These are phyloP conservation scores for Ornithorhynchus anatinus DNA, from an alignment of 2,113 vertebrate species.

Conservation along the genomic window DNA sequence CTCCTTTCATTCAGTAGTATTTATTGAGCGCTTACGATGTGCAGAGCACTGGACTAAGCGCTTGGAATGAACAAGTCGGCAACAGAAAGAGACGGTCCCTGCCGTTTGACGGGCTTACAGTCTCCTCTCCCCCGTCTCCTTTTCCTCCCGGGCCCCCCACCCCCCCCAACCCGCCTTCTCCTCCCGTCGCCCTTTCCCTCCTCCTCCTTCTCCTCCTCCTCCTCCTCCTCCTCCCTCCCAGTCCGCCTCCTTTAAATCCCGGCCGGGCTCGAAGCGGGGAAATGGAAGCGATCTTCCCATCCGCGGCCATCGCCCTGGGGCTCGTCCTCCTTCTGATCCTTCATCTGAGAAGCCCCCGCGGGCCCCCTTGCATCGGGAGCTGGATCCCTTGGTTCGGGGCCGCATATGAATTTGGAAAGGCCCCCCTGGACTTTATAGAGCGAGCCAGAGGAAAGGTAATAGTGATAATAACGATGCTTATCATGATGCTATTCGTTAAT, in stretches of 20 bases:
- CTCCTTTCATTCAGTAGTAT: no score
- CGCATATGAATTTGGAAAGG: conserved; percentile 74
- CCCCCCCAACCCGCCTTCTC: conserved; percentile 9
- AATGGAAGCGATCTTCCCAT: conserved; percentile 37
- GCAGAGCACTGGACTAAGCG: no score
- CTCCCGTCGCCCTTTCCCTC: not conserved
- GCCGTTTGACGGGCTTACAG: no score
- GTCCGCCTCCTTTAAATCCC: accelerated
- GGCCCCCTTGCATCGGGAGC: conserved; percentile 74
- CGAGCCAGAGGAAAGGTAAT: conserved; percentile 75
- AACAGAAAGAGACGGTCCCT: no score
- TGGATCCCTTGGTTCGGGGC: conserved; percentile 86
- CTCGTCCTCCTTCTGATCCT: conserved; percentile 43
- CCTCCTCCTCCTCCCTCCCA: accelerated
- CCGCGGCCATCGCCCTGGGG: conserved; percentile 44
- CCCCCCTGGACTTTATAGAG: conserved; percentile 79
- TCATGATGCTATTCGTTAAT: no score
- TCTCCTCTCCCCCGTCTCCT: not conserved
- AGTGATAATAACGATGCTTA: no score
- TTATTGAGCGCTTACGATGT: no score
- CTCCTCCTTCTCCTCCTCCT: accelerated
- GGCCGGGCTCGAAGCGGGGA: not conserved
- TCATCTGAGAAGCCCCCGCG: conserved; percentile 24
- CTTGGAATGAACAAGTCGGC: no score
- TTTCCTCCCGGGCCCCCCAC: not conserved